Evolutionary conservation across 1,140 invertebrate genomes (phyloP).

Genomic region (Papilio aristodemus): DNA sequence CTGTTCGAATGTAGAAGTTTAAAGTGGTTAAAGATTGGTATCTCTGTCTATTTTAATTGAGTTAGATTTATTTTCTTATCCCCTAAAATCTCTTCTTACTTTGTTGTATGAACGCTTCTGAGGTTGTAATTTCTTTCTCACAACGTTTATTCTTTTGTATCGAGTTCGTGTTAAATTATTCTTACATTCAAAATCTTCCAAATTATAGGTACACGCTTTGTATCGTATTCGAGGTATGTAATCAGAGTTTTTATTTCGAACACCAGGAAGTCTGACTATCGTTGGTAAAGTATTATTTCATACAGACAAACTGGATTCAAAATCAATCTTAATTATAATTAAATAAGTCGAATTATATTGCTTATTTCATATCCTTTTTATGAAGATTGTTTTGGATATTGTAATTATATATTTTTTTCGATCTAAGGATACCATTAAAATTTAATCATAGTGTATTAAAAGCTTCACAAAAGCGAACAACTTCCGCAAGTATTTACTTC

Average conservation of each 20-base stretch:
- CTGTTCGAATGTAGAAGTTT: too few species aligned
- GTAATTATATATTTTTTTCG: neutral
- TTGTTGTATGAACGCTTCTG: neutral
- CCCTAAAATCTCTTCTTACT: neutral
- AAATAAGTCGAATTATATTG: neutral
- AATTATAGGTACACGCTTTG: conserved; percentile 5
- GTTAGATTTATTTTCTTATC: too few species aligned
- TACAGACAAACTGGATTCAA: neutral
- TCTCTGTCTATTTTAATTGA: too few species aligned
- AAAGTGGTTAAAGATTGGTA: too few species aligned
- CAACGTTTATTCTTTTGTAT: neutral
- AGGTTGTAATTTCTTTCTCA: conserved; percentile 1
- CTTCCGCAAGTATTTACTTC: neutral
- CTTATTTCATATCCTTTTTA: neutral
- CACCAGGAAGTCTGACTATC: conserved; percentile 22
- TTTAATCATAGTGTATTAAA: neutral
- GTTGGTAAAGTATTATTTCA: neutral
- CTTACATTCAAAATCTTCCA: conserved; percentile 15
- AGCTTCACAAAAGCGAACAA: neutral
- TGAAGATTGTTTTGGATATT: neutral
- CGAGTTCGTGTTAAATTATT: conserved; percentile 23
- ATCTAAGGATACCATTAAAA: neutral
- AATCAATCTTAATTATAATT: neutral
- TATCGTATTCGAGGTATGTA: conserved; percentile 1
- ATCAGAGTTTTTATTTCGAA: conserved; percentile 15